Evolutionary conservation across 2,797 vertebrate genomes (phyloP).

Genomic region (Melopsittacus undulatus): DNA sequence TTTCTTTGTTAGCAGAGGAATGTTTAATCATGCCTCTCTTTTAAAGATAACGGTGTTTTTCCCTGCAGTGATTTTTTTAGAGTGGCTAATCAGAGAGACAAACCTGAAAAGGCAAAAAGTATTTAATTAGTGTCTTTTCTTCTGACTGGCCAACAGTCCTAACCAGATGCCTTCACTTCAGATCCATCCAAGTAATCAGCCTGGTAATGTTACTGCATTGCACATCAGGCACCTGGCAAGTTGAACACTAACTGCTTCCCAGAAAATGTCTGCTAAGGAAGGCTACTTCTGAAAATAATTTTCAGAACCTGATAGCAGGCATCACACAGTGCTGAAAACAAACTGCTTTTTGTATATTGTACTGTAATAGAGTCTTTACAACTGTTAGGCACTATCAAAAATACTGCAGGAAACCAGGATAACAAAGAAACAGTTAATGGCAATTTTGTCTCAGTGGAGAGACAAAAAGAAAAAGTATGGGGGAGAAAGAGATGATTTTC

Average conservation of each 20-base stretch:
- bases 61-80: not conserved
- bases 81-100: conserved; percentile 35
- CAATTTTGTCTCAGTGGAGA: not conserved
- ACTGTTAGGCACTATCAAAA: not conserved
- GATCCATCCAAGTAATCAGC: not conserved
- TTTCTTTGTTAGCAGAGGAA: not conserved
- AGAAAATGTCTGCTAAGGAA: conserved; percentile 52
- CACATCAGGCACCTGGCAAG: conserved; percentile 46
- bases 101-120: conserved; percentile 45
- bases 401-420: not conserved
- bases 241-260: not conserved
- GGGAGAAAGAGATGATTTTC: not conserved
- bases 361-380: not conserved
- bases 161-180: conserved; percentile 31
- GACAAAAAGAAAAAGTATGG: not conserved
- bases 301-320: not conserved
- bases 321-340: not conserved
- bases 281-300: conserved; percentile 19
- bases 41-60: not conserved
- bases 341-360: not conserved
- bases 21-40: not conserved
- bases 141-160: conserved; percentile 15
- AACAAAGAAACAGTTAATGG: not conserved
- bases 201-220: not conserved
- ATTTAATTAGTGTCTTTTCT: conserved; percentile 43